These are phyloP conservation scores for Campoletis sonorensis DNA, from an alignment of 1,140 invertebrate genomes.

Conservation along the genomic window DNA sequence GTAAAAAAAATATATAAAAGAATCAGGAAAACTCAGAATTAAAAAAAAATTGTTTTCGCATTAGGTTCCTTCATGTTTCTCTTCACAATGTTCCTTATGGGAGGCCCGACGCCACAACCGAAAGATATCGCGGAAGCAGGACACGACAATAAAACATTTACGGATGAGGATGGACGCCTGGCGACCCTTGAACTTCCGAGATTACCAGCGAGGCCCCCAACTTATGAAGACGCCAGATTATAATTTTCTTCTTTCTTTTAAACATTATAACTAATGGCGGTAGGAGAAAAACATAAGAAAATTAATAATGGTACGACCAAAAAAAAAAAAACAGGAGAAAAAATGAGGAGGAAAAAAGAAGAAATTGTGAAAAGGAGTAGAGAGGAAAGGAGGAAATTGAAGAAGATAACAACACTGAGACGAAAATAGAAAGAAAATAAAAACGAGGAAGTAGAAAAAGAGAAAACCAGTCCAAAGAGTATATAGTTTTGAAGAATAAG, in stretches of 20 bases:
- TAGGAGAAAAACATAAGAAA: not conserved
- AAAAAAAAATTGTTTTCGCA: slow-evolving; percentile 45
- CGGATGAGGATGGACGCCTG: slow-evolving; percentile 73
- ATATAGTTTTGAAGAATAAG: not conserved
- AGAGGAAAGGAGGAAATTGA: too few species aligned
- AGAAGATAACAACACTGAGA: not conserved
- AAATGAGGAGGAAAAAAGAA: too few species aligned
- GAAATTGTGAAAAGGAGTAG: too few species aligned
- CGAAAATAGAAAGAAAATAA: not conserved
- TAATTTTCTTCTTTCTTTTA: slow-evolving; percentile 2
- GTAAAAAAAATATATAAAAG: not conserved
- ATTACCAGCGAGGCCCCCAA: slow-evolving; percentile 61
- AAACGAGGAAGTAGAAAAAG: not conserved
- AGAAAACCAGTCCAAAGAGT: slow-evolving; percentile 8
- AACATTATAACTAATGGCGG: not conserved
- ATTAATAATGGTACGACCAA: not conserved
- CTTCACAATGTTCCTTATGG: slow-evolving; percentile 84
- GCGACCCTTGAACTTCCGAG: slow-evolving; percentile 68
- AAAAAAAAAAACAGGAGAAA: not conserved
- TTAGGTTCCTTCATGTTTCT: slow-evolving; percentile 84
- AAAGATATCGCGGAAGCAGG: slow-evolving; percentile 61
- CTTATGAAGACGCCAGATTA: slow-evolving; percentile 47
- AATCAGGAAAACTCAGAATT: not conserved
- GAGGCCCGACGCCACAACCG: slow-evolving; percentile 73
- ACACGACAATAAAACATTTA: slow-evolving; percentile 76